Evolutionary conservation across 2,113 vertebrate species (phyloP).

Genomic region (Varanus komodoensis): DNA sequence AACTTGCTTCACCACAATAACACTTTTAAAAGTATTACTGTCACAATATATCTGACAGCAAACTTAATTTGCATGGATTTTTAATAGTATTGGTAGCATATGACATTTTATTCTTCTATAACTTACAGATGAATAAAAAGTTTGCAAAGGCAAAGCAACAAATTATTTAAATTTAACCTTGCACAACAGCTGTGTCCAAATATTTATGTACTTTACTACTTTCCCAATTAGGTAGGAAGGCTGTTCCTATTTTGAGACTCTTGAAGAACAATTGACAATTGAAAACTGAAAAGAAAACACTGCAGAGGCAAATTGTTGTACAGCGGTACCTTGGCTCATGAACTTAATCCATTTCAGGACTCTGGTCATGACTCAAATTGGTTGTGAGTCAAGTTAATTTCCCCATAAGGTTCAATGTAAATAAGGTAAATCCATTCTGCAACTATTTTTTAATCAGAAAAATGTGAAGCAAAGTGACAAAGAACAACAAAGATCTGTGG

Average conservation of each 20-base stretch:
- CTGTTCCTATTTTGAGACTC: neutral
- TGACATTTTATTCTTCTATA: neutral
- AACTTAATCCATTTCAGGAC: too few relatives aligned
- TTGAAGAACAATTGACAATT: neutral
- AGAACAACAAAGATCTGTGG: too few relatives aligned
- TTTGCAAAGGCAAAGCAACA: neutral
- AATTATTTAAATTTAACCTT: neutral
- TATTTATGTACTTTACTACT: neutral
- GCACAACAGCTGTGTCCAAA: neutral
- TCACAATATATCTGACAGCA: neutral
- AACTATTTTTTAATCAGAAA: too few relatives aligned
- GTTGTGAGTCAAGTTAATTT: too few relatives aligned
- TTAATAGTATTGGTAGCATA: neutral
- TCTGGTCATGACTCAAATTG: too few relatives aligned
- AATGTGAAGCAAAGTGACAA: too few relatives aligned
- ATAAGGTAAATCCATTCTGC: too few relatives aligned
- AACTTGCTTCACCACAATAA: neutral
- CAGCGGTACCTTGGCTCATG: neutral
- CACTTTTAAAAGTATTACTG: constrained; percentile 46
- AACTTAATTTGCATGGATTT: neutral
- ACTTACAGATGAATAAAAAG: neutral
- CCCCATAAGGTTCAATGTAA: too few relatives aligned
- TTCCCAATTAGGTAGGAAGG: neutral
- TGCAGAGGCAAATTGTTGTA: neutral
- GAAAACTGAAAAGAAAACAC: neutral